A percentile compares a stretch with the other conserved stretches of the same genome.
Conservation (phyloP, 2,797 vertebrate genomes). For the Fringilla coelebs region DNA sequence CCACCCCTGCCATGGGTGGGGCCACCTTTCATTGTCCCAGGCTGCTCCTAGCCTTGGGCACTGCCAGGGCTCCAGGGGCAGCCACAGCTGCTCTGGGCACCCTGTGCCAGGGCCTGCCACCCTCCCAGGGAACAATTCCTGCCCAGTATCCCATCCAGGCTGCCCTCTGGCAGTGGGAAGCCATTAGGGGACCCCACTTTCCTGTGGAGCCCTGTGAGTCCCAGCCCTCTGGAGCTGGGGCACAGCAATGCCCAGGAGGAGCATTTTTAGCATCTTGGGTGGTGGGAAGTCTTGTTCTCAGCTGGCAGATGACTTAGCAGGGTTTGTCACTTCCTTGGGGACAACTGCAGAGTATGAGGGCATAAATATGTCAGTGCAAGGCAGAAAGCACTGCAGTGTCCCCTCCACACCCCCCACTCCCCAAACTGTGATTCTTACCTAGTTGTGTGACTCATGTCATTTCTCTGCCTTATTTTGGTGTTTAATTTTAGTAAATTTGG, state of each 20-base stretch:
- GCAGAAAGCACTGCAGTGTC: not conserved
- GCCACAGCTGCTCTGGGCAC: not conserved
- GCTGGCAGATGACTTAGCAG: not conserved
- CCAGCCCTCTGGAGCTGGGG: not conserved
- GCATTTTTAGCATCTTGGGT: not conserved
- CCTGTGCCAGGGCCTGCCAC: not conserved
- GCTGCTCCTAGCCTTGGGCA: not conserved
- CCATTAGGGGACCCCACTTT: not conserved
- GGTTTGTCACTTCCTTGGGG: not conserved
- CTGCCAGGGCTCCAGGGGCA: not conserved
- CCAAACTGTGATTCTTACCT: not conserved
- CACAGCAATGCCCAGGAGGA: not conserved
- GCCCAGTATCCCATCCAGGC: not conserved
- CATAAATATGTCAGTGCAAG: not conserved
- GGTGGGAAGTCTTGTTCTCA: not conserved
- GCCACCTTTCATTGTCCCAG: not conserved
- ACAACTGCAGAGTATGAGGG: not conserved
- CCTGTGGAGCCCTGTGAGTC: not conserved
- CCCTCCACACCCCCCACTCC: not conserved
- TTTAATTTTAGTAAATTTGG: conserved; percentile 5
- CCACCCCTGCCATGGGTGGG: not conserved
- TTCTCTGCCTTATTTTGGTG: conserved; percentile 3
- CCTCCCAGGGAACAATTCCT: not conserved
- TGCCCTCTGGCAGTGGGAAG: not conserved
- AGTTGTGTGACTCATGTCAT: not conserved